Evolutionary conservation across 2,113 vertebrate species (phyloP).

Genomic region (Pionites leucogaster): DNA sequence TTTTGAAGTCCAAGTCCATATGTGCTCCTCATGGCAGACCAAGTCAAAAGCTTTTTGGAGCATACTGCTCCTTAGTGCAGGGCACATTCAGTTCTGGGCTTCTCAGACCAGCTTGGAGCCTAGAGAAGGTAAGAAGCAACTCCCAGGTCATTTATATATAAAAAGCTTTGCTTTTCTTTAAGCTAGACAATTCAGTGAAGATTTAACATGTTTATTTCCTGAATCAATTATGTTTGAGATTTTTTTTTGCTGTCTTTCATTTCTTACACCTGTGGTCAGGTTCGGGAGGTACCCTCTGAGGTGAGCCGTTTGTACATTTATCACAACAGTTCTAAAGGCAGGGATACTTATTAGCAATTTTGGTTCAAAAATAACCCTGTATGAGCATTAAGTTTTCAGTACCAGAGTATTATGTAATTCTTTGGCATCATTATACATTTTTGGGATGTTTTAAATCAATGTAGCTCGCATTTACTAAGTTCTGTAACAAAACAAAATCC

Average conservation of each 20-base stretch:
- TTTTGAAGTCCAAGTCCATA: background rate
- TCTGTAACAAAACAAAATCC: background rate
- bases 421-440: background rate
- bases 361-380: background rate
- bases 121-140: background rate
- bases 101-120: background rate
- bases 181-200: background rate
- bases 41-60: background rate
- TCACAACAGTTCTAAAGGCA: background rate
- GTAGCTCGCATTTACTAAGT: background rate
- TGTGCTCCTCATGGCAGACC: background rate
- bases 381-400: background rate
- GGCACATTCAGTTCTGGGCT: background rate
- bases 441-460: background rate
- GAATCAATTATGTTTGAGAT: accelerated
- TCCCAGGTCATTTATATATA: background rate
- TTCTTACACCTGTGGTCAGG: background rate
- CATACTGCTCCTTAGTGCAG: accelerated
- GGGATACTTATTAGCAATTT: background rate
- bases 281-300: background rate
- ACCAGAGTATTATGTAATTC: background rate
- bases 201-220: background rate
- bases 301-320: background rate
- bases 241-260: background rate
- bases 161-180: background rate